These are phyloP conservation scores for Buceros bicornis DNA, from an alignment of 2,797 vertebrate species.

Conservation along the genomic window DNA sequence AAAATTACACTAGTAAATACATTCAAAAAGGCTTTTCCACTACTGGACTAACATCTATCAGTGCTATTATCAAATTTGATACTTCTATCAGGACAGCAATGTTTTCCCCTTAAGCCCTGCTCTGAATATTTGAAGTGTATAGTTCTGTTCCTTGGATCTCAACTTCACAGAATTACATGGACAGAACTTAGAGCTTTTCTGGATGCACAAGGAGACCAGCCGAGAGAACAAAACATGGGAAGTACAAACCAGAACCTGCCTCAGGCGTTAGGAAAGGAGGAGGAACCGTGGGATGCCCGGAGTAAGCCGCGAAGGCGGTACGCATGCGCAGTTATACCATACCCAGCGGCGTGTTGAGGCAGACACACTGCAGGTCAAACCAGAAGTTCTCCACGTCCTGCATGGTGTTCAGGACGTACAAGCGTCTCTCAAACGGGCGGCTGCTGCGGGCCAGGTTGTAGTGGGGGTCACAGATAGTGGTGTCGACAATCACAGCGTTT, in stretches of 20 bases:
- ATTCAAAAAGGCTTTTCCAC: not conserved
- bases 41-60: not conserved
- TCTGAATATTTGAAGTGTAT: not conserved
- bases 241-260: not conserved
- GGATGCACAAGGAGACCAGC: not conserved
- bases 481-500: slow-evolving; percentile 89
- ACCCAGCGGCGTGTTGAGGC: slow-evolving; percentile 96
- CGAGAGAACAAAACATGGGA: not conserved
- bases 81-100: not conserved
- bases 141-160: not conserved
- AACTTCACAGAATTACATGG: not conserved
- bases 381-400: slow-evolving; percentile 94
- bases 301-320: not conserved
- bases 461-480: slow-evolving; percentile 92
- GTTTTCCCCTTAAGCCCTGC: not conserved
- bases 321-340: not conserved
- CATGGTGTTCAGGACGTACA: slow-evolving; percentile 83
- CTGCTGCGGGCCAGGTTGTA: slow-evolving; percentile 90
- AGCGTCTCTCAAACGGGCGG: slow-evolving; percentile 88
- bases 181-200: not conserved
- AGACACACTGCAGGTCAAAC: slow-evolving; percentile 97
- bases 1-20: not conserved
- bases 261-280: not conserved
- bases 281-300: not conserved
- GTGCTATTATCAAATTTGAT: not conserved